These are phyloP conservation scores for Thereva unica DNA, from an alignment of 2,888 invertebrate genomes.

Conservation along the genomic window DNA sequence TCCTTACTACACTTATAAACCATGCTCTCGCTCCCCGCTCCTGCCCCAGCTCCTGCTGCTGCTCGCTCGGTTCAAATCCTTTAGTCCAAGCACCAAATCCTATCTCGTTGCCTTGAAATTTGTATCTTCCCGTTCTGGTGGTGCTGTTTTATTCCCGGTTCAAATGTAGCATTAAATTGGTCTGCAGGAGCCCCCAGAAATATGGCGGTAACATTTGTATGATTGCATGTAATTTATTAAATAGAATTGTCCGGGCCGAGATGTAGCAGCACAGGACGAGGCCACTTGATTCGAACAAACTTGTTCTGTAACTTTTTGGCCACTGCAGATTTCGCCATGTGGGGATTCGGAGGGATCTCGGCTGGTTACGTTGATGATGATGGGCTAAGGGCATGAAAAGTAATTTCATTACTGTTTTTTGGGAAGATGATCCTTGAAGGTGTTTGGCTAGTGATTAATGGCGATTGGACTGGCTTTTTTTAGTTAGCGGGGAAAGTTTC, in stretches of 20 bases:
- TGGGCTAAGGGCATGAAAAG: slow-evolving; percentile 27
- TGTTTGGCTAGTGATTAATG: slow-evolving; percentile 19
- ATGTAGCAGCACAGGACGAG: background rate
- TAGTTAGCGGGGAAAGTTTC: no score
- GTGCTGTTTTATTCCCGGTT: background rate
- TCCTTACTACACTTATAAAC: no score
- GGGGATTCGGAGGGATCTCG: background rate
- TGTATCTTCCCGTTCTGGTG: background rate
- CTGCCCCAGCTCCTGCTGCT: no score
- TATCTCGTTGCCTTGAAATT: background rate
- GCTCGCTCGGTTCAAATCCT: no score
- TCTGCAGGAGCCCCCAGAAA: slow-evolving; percentile 19
- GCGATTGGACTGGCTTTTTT: no score
- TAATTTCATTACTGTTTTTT: slow-evolving; percentile 28
- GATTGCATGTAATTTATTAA: slow-evolving; percentile 35
- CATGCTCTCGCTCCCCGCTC: no score
- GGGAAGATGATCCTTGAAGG: slow-evolving; percentile 7
- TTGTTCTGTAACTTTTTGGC: background rate
- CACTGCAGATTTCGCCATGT: background rate
- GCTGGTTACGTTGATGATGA: slow-evolving; percentile 13
- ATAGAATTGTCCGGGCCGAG: slow-evolving; percentile 19
- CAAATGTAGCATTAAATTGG: slow-evolving; percentile 30
- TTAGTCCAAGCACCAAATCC: no score
- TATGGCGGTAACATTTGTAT: slow-evolving; percentile 33
- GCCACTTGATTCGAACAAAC: background rate